phyloP scores from a whole-genome alignment of 1,140 invertebrate species.

The Cydia amplana region DNA sequence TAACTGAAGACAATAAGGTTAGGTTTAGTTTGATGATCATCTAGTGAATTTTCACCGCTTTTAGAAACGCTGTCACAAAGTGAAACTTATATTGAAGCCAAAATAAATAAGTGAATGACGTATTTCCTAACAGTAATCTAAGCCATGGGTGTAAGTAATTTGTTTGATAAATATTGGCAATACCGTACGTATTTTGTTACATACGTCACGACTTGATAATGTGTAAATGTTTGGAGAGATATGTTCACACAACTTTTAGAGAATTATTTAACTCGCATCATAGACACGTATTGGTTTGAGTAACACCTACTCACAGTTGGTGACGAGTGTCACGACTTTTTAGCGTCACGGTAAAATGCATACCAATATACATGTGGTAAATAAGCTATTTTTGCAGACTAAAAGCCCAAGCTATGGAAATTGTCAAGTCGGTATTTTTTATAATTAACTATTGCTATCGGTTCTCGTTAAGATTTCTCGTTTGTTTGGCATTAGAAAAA shows the following conservation, averaged over 20 bases:
- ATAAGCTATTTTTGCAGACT: too few relatives aligned
- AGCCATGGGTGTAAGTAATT: conserved; percentile 50
- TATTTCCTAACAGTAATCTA: conserved; percentile 64
- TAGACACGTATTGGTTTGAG: neutral
- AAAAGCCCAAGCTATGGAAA: too few relatives aligned
- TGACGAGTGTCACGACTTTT: neutral
- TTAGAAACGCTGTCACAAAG: conserved; percentile 63
- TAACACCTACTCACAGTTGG: conserved; percentile 1
- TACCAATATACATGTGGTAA: neutral
- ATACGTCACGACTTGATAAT: conserved; percentile 29
- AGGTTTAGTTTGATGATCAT: conserved; percentile 31
- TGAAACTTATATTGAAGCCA: conserved; percentile 72
- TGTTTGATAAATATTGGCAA: conserved; percentile 53
- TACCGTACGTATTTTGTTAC: conserved; percentile 15
- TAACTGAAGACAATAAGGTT: conserved; percentile 42
- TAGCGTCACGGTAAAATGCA: neutral
- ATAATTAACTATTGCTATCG: too few relatives aligned
- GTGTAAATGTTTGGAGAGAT: conserved; percentile 18
- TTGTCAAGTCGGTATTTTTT: too few relatives aligned
- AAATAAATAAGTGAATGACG: conserved; percentile 74
- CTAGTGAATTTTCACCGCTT: conserved; percentile 59
- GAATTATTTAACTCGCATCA: conserved; percentile 12
- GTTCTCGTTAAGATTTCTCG: too few relatives aligned
- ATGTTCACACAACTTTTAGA: conserved; percentile 30
- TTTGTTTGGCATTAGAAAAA: too few relatives aligned